Evolutionary conservation across 2,113 vertebrate species (phyloP).

Genomic region (Terrapene triunguis): DNA sequence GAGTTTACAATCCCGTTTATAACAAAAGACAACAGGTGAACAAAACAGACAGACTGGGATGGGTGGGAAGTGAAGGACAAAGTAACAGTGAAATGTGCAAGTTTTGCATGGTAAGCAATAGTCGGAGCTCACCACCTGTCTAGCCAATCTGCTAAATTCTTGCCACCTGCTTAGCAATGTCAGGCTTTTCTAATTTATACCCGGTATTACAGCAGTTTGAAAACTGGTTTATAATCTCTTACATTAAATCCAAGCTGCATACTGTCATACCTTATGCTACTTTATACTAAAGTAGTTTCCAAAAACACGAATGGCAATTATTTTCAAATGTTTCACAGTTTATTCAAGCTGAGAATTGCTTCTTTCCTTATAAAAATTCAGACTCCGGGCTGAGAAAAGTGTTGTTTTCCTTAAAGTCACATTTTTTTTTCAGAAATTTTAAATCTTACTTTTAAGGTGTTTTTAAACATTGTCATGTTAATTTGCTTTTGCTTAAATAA

Average conservation of each 20-base stretch:
- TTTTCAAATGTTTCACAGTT: slow-evolving; percentile 59
- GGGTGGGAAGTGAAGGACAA: neutral
- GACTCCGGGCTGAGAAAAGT: rapidly evolving
- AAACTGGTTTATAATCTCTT: slow-evolving; percentile 15
- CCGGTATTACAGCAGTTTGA: slow-evolving; percentile 10
- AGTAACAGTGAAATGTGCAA: neutral
- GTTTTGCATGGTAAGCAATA: rapidly evolving
- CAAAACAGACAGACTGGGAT: rapidly evolving
- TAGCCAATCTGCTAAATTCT: slow-evolving; percentile 17
- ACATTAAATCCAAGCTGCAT: slow-evolving; percentile 25
- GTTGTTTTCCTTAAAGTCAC: neutral
- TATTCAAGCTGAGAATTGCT: slow-evolving; percentile 41
- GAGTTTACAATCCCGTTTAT: neutral
- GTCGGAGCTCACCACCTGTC: slow-evolving; percentile 18
- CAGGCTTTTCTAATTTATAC: neutral
- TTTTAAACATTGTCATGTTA: neutral
- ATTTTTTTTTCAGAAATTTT: neutral
- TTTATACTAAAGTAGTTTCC: slow-evolving; percentile 1
- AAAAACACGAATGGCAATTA: slow-evolving; percentile 39
- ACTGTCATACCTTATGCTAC: slow-evolving; percentile 50
- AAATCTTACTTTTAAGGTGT: neutral
- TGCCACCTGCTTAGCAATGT: slow-evolving; percentile 47
- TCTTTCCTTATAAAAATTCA: neutral
- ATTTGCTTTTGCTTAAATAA: slow-evolving; percentile 8
- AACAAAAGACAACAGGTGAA: neutral